phyloP scores from a whole-genome alignment of 2,888 invertebrate genomes.

The Parasteatoda lunata region DNA sequence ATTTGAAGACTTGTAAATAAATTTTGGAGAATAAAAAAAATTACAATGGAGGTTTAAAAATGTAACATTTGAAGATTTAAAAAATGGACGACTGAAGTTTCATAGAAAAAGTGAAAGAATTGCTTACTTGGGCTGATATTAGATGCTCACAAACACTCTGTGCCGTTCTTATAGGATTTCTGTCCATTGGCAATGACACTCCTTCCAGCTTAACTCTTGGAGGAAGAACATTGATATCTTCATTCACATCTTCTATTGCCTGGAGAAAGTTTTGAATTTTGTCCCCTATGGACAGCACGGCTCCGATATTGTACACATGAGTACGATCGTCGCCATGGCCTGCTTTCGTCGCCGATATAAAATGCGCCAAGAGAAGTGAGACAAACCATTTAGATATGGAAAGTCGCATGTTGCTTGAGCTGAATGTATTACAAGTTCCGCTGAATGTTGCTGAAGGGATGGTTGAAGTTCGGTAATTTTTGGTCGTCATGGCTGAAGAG shows the following conservation, averaged over 20 bases:
- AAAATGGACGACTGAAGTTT: too few relatives aligned
- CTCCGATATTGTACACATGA: slow-evolving; percentile 89
- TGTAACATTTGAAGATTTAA: not conserved
- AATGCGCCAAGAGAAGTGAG: not conserved
- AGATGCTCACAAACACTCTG: slow-evolving; percentile 93
- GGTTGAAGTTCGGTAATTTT: not conserved
- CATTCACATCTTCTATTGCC: slow-evolving; percentile 74
- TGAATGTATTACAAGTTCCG: not conserved
- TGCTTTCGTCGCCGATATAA: not conserved
- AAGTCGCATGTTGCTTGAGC: not conserved
- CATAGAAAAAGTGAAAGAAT: too few relatives aligned
- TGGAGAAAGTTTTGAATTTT: slow-evolving; percentile 87
- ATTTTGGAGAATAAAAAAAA: not conserved
- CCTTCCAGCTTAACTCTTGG: slow-evolving; percentile 90
- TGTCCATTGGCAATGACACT: slow-evolving; percentile 92
- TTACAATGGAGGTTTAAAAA: not conserved
- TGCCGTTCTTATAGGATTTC: slow-evolving; percentile 95
- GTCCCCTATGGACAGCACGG: slow-evolving; percentile 89
- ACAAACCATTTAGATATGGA: not conserved
- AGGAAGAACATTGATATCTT: slow-evolving; percentile 86
- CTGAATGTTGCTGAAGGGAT: not conserved
- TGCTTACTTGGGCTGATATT: slow-evolving; percentile 85
- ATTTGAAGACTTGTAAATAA: too few relatives aligned
- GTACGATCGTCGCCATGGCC: slow-evolving; percentile 76
- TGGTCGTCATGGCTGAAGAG: not conserved